phyloP scores from a whole-genome alignment of 1,140 invertebrate genomes.

The Cherax quadricarinatus region DNA sequence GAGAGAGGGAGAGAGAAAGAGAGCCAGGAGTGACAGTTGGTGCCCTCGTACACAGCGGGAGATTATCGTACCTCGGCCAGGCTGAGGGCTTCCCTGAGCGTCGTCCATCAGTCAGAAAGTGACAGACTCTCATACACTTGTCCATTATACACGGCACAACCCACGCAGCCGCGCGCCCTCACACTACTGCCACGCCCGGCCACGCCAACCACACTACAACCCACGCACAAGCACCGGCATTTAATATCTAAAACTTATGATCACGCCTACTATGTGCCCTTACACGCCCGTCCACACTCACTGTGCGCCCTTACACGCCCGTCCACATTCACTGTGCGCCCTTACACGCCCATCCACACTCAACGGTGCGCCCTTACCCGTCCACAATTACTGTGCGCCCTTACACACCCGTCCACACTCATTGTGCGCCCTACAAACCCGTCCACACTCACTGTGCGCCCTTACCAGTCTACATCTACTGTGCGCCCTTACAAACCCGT shows the following conservation, averaged over 20 bases:
- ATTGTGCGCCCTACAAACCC: too few species aligned
- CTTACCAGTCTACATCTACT: too few species aligned
- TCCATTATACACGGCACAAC: constrained; percentile 63
- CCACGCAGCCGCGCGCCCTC: not conserved
- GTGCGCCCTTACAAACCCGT: too few species aligned
- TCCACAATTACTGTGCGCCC: not conserved
- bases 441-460: too few species aligned
- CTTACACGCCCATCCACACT: constrained; percentile 26
- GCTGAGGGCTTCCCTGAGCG: constrained; percentile 45
- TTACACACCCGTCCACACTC: not conserved
- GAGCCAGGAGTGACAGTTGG: constrained; percentile 9
- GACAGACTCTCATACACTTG: constrained; percentile 67
- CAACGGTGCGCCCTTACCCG: constrained; percentile 11
- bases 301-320: not conserved
- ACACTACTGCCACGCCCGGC: not conserved
- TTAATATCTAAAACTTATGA: too few species aligned
- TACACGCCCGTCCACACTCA: not conserved
- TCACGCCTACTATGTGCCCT: too few species aligned
- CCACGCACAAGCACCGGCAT: not conserved
- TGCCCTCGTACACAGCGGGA: not conserved
- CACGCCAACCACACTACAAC: not conserved
- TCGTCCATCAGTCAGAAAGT: constrained; percentile 67
- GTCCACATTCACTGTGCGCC: not conserved
- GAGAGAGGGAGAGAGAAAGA: not conserved
- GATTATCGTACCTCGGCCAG: constrained; percentile 61